Evolutionary conservation across 2,888 invertebrate species (phyloP), one percentile per base, ranked within the genome.

Genomic region (Parascotia fuliginaria): DNA sequence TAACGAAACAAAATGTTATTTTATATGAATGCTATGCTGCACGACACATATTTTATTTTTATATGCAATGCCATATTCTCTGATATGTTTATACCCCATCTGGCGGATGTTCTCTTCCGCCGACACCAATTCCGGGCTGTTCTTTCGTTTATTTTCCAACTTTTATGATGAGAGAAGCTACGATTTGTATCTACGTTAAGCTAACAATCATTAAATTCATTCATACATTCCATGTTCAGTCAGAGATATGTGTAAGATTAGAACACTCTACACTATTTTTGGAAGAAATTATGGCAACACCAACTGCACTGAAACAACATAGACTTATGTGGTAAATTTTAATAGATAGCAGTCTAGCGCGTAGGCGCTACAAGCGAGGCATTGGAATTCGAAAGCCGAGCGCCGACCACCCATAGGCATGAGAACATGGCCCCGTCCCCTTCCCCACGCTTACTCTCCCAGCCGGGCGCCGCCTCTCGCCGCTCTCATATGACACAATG

Each of bases 321-420:
- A 67, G 64, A 65, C 60, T 60, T 70, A 65, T 60, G 68, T 70
- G 60, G 72, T 60, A 73, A 72, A 76, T 24, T 24, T 24, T 24
- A 24, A 72, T 73, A 78, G 80, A 80, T 75, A 71, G 69, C 70
- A 75, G 81, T 78, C 78, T 80, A 79, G 76, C 79, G 83, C 83
- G 89, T 90, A 89, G 90, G 91, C 90, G 89, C 88, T 86, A 84
- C 85, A 83, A 84, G 85, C 87, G 82, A 87, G 84, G 83, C 87
- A 85, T 86, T 87, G 91, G 92, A 92, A 92, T 92, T 91, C 82
- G 90, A 90, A 90, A 88, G 91, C 89, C 87, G 87, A 87, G 87
- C 89, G 84, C 80, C 85, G 91, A 90, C 91, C 91, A 90, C 91
- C 91, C 91, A 89, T 85, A 88, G 89, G 85, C 91, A 87, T 90